A percentile compares a stretch with the other conserved stretches of the same genome.
phyloP scores from a whole-genome alignment of 2,113 vertebrate genomes.

The Thalassarche chlororhynchos region DNA sequence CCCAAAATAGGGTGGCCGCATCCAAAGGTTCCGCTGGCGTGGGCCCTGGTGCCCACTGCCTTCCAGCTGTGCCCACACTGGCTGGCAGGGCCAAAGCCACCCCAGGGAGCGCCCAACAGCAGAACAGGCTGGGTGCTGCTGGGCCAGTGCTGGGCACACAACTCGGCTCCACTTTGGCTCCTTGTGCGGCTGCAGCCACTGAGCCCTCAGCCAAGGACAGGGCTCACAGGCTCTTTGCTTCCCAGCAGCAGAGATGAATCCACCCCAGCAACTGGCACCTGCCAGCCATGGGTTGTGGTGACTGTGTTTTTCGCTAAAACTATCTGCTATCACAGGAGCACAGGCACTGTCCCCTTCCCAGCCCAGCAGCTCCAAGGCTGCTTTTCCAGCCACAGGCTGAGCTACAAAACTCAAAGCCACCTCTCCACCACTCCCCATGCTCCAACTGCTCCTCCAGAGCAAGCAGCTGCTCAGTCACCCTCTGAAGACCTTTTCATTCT shows the following conservation, averaged over 20 bases:
- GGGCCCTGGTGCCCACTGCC: neutral
- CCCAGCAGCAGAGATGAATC: neutral
- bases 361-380: neutral
- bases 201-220: neutral
- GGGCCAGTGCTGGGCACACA: neutral
- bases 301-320: neutral
- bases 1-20: neutral
- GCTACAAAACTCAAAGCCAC: neutral
- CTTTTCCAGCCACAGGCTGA: neutral
- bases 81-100: neutral
- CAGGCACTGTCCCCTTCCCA: neutral
- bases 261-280: neutral
- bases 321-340: neutral
- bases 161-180: neutral
- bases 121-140: neutral
- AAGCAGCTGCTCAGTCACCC: neutral
- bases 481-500: neutral
- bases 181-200: neutral
- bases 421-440: neutral
- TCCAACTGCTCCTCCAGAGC: neutral
- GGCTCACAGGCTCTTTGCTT: neutral
- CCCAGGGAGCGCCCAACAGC: accelerated
- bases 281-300: neutral
- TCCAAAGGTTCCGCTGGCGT: neutral
- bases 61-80: neutral